phyloP scores from a whole-genome alignment of 2,797 vertebrate species.

The Aplochiton taeniatus region DNA sequence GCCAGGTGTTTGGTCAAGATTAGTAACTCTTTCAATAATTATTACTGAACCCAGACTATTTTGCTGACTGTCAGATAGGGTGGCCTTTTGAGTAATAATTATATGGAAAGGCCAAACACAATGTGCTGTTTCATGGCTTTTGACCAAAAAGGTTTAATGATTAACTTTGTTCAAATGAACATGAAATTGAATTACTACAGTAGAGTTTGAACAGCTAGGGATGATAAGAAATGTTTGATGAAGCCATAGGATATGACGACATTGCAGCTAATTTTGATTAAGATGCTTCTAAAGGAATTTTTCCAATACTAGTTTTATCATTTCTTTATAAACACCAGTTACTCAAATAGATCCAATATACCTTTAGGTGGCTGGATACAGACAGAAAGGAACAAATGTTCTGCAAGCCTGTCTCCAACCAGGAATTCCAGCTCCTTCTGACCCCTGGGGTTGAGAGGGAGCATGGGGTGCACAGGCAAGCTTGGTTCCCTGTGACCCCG shows the following conservation, averaged over 20 bases:
- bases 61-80: background rate
- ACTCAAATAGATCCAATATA: no score
- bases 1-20: no score
- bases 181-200: no score
- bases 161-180: background rate
- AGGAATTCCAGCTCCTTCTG: conserved; percentile 46
- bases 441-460: conserved; percentile 31
- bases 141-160: background rate
- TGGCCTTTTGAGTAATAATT: background rate
- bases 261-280: no score
- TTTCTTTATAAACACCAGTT: no score
- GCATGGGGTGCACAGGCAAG: conserved; percentile 11
- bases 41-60: background rate
- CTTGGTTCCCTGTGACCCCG: conserved; percentile 29
- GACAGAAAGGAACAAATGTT: conserved; percentile 16
- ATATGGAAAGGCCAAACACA: no score
- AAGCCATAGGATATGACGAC: no score
- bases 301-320: no score
- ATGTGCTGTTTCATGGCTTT: background rate
- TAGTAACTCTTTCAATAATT: background rate
- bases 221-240: no score
- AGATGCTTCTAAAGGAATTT: no score
- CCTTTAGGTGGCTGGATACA: background rate
- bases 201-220: no score
- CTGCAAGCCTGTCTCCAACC: conserved; percentile 49